Conservation (phyloP, 2,888 invertebrate genomes). For the Dicycla oo region DNA sequence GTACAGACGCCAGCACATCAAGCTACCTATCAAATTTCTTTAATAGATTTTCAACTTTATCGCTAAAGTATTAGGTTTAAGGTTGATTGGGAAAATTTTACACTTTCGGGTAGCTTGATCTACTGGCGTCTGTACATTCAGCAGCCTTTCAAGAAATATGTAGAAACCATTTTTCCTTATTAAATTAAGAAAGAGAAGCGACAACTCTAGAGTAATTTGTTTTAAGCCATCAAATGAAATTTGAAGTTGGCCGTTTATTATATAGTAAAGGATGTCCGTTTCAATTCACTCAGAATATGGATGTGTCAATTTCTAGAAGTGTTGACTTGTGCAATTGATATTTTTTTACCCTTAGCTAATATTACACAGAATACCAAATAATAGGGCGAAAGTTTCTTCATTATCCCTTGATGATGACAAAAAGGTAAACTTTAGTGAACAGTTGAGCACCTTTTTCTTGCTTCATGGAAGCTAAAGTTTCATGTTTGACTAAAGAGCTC, state of each 20-base stretch:
- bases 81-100: no score
- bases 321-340: slow-evolving; percentile 32
- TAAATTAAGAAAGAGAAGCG: background rate
- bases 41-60: no score
- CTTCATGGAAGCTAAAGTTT: slow-evolving; percentile 31
- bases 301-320: slow-evolving; percentile 32
- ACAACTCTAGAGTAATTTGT: background rate
- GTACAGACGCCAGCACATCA: no score
- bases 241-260: no score
- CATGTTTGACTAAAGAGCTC: slow-evolving; percentile 24
- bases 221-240: background rate
- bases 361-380: slow-evolving; percentile 33
- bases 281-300: slow-evolving; percentile 18
- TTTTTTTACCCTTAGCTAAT: slow-evolving; percentile 30
- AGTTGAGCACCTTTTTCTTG: slow-evolving; percentile 28
- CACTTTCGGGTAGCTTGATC: no score
- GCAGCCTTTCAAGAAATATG: background rate
- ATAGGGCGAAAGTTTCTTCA: slow-evolving; percentile 30
- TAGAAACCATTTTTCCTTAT: background rate
- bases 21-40: no score
- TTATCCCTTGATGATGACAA: slow-evolving; percentile 33
- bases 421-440: slow-evolving; percentile 33
- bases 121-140: no score
- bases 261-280: no score
- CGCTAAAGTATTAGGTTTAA: no score